These are phyloP conservation scores for Candoia aspera DNA, from an alignment of 2,113 vertebrate genomes.

Conservation along the genomic window DNA sequence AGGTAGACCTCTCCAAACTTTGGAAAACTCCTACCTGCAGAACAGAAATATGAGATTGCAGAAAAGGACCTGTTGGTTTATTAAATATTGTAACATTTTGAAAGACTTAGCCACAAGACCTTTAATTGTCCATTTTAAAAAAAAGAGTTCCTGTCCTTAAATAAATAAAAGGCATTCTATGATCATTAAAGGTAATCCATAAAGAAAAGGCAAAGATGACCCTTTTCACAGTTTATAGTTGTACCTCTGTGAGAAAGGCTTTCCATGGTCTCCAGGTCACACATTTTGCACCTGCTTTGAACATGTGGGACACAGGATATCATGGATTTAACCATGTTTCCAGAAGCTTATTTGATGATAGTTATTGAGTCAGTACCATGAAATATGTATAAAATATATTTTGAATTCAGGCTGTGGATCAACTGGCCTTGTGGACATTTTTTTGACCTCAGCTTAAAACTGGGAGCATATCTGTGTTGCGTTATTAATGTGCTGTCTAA, in stretches of 20 bases:
- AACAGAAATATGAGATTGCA: background rate
- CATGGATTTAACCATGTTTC: background rate
- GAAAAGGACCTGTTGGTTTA: background rate
- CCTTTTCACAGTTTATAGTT: background rate
- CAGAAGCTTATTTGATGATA: background rate
- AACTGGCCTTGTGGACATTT: background rate
- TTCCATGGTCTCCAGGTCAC: background rate
- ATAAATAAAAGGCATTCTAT: background rate
- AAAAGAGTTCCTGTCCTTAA: background rate
- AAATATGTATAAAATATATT: background rate
- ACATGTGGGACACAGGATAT: background rate
- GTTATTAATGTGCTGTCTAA: conserved; percentile 26
- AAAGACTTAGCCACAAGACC: background rate
- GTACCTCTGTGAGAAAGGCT: background rate
- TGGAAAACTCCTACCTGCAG: background rate
- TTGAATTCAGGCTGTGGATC: background rate
- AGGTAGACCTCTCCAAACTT: background rate
- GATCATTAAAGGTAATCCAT: background rate
- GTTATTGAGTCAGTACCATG: background rate
- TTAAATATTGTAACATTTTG: background rate
- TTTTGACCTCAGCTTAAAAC: background rate
- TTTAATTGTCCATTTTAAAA: background rate
- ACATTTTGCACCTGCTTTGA: background rate
- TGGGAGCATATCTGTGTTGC: conserved; percentile 16
- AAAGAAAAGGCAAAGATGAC: background rate